phyloP scores from a whole-genome alignment of 2,797 vertebrate species.

The Dendrocincla fuliginosa region DNA sequence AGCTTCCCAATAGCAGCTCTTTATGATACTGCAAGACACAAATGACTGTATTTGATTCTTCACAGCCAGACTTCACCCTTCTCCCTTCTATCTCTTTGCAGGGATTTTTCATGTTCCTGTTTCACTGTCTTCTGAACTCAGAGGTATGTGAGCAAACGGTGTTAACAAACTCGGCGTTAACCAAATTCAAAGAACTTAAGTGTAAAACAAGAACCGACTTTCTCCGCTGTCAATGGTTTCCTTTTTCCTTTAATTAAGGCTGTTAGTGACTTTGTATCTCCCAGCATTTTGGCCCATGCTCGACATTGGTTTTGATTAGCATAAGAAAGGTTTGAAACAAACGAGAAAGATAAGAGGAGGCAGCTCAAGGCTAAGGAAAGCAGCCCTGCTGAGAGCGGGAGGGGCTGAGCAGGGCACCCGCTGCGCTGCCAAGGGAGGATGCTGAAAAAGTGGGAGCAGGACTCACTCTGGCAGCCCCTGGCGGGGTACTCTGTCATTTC shows the following conservation, averaged over 20 bases:
- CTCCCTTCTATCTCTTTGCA: constrained; percentile 42
- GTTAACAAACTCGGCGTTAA: background rate
- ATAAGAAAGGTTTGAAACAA: background rate
- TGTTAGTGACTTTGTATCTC: background rate
- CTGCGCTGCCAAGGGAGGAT: background rate
- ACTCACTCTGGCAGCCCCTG: background rate
- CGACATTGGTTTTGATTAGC: background rate
- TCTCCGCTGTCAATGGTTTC: background rate
- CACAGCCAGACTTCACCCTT: background rate
- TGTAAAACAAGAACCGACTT: background rate
- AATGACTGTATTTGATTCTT: background rate
- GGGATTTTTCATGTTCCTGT: constrained; percentile 99
- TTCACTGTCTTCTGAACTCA: constrained; percentile 97
- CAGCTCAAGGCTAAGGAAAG: background rate
- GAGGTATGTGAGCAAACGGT: constrained; percentile 81
- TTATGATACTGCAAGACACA: background rate
- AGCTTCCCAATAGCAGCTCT: background rate
- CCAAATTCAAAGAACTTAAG: fast-evolving
- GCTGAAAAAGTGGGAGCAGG: background rate
- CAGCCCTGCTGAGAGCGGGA: background rate
- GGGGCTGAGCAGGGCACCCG: background rate
- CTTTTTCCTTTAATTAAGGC: background rate
- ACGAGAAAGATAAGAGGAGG: background rate
- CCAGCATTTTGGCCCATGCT: background rate
- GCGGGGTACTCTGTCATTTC: background rate